Percentiles rank a stretch among this genome's conserved stretches.
Evolutionary conservation across 2,113 vertebrate genomes (phyloP).

Genomic region (Lucifuga dentata): DNA sequence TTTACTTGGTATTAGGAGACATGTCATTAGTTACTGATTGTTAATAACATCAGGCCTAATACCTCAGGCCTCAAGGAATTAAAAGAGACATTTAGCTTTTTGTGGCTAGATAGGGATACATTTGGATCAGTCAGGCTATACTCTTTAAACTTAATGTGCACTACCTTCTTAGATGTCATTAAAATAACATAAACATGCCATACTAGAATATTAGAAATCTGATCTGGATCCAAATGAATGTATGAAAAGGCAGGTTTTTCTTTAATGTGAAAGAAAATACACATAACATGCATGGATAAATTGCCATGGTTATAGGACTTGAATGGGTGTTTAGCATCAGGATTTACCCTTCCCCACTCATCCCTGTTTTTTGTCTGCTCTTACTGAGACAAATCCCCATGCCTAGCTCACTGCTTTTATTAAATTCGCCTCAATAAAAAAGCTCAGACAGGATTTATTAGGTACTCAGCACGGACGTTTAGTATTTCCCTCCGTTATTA

Average conservation of each 20-base stretch:
- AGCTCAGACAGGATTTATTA: conserved; percentile 99
- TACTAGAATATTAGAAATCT: not conserved
- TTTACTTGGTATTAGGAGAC: conserved; percentile 43
- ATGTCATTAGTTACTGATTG: conserved; percentile 54
- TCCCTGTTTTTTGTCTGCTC: conserved; percentile 82
- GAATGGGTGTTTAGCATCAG: conserved; percentile 73
- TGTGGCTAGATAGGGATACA: conserved; percentile 1
- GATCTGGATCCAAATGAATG: not conserved
- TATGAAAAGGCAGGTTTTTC: conserved; percentile 14
- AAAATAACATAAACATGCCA: conserved; percentile 16
- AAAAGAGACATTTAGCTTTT: conserved; percentile 17
- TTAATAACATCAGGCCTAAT: conserved; percentile 27
- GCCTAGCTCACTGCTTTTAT: conserved; percentile 96
- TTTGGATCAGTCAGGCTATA: conserved; percentile 25
- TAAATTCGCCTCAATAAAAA: conserved; percentile 99
- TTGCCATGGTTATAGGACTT: conserved; percentile 65
- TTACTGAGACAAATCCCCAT: conserved; percentile 97
- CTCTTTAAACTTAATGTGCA: conserved; percentile 50
- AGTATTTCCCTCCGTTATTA: conserved; percentile 99
- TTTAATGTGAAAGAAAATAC: conserved; percentile 11
- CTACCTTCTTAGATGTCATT: conserved; percentile 28
- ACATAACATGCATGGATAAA: conserved; percentile 49
- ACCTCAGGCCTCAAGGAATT: conserved; percentile 24
- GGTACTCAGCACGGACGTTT: conserved; percentile 99
- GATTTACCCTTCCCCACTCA: conserved; percentile 75